phyloP scores from a whole-genome alignment of 2,797 vertebrate genomes.

The Arctocebus calabarensis region DNA sequence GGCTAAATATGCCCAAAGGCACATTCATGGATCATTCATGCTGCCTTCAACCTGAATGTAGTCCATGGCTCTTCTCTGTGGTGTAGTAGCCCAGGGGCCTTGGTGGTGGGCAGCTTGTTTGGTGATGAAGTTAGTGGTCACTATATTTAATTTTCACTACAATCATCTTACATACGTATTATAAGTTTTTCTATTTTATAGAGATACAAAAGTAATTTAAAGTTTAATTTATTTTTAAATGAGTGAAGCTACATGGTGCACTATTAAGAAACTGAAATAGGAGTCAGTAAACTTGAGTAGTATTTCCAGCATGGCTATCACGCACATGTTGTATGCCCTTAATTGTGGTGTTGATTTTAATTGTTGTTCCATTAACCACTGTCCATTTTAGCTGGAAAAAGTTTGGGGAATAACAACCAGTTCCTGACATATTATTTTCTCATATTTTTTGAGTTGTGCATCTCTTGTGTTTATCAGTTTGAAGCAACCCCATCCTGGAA shows the following conservation, averaged over 20 bases:
- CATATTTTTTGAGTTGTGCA: neutral
- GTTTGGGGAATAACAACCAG: conserved; percentile 9
- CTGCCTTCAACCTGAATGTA: too few relatives aligned
- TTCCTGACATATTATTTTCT: conserved; percentile 15
- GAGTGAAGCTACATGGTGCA: neutral
- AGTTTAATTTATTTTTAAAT: neutral
- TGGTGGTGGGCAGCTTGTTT: too few relatives aligned
- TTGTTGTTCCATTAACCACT: neutral
- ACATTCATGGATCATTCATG: too few relatives aligned
- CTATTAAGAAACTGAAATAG: neutral
- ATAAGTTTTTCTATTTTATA: conserved; percentile 34
- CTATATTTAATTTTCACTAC: conserved; percentile 19
- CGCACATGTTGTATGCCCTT: neutral
- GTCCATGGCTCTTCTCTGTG: too few relatives aligned
- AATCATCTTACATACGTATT: neutral
- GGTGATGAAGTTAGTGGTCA: neutral
- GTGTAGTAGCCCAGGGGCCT: too few relatives aligned
- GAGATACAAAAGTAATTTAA: neutral
- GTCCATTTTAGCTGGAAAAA: neutral
- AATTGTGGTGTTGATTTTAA: neutral
- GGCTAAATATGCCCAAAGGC: too few relatives aligned
- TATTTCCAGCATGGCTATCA: neutral
- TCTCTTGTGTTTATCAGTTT: conserved; percentile 27
- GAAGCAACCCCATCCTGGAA: neutral
- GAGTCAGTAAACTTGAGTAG: conserved; percentile 1